Conservation (phyloP, 1,140 invertebrate genomes). For the Leptinotarsa lineolata region DNA sequence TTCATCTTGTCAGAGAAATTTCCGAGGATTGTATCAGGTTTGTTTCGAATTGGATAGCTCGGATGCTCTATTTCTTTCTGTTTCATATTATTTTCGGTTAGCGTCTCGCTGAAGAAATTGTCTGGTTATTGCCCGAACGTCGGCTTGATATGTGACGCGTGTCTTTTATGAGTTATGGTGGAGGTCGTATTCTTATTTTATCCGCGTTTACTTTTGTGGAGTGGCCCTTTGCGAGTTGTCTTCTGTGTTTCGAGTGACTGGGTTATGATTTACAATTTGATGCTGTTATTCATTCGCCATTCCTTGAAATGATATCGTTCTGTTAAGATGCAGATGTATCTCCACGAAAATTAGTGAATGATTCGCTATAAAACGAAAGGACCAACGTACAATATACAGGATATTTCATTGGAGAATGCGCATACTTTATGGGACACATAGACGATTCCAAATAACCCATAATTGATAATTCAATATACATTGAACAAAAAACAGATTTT, state of each 20-base stretch:
- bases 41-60: constrained; percentile 42
- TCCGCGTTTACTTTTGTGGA: not conserved
- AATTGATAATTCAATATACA: no score
- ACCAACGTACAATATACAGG: no score
- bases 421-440: no score
- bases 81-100: constrained; percentile 15
- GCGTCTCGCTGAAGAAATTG: constrained; percentile 4
- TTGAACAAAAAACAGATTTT: no score
- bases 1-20: constrained; percentile 47
- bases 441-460: no score
- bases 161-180: constrained; percentile 6
- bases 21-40: constrained; percentile 43
- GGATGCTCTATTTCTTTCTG: constrained; percentile 24
- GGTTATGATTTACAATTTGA: not conserved
- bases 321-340: no score
- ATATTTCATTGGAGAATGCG: no score
- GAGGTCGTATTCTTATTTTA: not conserved
- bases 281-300: no score
- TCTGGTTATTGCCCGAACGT: constrained; percentile 5
- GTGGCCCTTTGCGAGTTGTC: not conserved
- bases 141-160: constrained; percentile 5
- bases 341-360: no score
- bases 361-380: no score
- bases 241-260: not conserved
- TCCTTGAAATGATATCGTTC: no score